Evolutionary conservation across 2,113 vertebrate species (phyloP), one percentile per base, ranked within the genome.

Genomic region (Paracanthobrama guichenoti): DNA sequence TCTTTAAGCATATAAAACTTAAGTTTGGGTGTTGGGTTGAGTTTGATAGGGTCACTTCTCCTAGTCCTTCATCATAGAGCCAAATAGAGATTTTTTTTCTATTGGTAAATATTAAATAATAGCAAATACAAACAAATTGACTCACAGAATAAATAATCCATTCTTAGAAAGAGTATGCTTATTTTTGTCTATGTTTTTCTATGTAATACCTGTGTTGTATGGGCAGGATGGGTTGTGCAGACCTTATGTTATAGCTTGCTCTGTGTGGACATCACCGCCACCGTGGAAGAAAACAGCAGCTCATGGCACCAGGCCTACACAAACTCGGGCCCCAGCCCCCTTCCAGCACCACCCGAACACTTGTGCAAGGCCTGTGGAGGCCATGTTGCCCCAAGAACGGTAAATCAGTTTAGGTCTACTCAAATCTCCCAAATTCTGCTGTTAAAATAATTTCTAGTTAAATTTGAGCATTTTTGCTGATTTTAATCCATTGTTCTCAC

Each of bases 341-440:
- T 96, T n/a, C 94, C 94, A 82, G 90, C 94, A 0, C 89, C 92
- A 18, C 82, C 92, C 0, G 94, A 96, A 13, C 93, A 94, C 44
- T 93, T 92, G 92, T 97, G 96, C 90, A 95, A 91, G 67, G 93
- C 94, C 77, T 97, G 96, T 0, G 94, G 96, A 50, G 6, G 88
- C 72, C 94, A 80, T 0, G 84, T 89, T 86, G 89, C 64, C 80
- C 71, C 86, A 6, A 86, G 94, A 62, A 96, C 94, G 95, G 96
- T 97, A 91, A 93, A 91, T 9, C 48, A 44, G 18, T 18, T 46
- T 24, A 42, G 16, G n/a, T 22, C 20, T 7, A 46, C 48, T 62
- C 7, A 53, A 3, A 13, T 50, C 13, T n/a, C 46, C 48, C 22
- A 48, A 11, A 16, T 76, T 31, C 26, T 50, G 72, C 44, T 28